Base-by-base conservation (phyloP, 2,888 invertebrate genomes). In the Athripsodes cinereus region DNA sequence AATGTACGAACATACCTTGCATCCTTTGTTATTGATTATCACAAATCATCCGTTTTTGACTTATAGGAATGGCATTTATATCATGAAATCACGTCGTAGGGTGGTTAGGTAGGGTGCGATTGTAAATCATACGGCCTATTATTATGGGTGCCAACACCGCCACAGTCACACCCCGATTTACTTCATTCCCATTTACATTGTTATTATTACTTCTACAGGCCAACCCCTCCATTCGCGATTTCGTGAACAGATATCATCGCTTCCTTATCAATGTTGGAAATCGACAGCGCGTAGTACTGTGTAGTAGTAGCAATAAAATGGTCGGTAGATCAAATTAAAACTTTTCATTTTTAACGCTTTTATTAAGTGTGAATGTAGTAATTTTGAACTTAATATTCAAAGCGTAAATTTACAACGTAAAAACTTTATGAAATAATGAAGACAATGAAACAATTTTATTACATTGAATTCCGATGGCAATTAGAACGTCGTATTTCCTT, bases 141-240 rank as follows among this genome's bases (percentile, higher is more conserved):
- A 58, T 54, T 58, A 51, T 51, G 19, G 54, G 53, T 58, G 58
- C 58, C 58, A 58, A 58, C 54, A 51, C 58, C 53, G n/a, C 53
- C 20, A 54, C 35, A 50, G 44, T 22, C 47, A 53, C 40, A 40
- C 40, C 40, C 40, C 40, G 40, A n/a, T 40, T n/a, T 40, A 40
- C 16, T 40, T 6, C 26, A 26, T 26, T 40, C 40, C 13, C 13
- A 8, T 40, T 40, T 40, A 40, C 40, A 40, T 40, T 40, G 40
- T 40, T 40, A 26, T 40, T 16, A n/a, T n/a, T n/a, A n/a, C n/a
- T n/a, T n/a, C n/a, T n/a, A 40, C 40, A 40, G 40, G 13, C 40
- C 40, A 40, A 40, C 40, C 40, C 40, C 40, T 40, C 13, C 48
- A 10, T 21, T 16, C 56, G 44, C 18, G 55, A 55, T 55, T 44